Evolutionary conservation across 2,888 invertebrate genomes (phyloP).

Genomic region (Zygogramma bicolorata): DNA sequence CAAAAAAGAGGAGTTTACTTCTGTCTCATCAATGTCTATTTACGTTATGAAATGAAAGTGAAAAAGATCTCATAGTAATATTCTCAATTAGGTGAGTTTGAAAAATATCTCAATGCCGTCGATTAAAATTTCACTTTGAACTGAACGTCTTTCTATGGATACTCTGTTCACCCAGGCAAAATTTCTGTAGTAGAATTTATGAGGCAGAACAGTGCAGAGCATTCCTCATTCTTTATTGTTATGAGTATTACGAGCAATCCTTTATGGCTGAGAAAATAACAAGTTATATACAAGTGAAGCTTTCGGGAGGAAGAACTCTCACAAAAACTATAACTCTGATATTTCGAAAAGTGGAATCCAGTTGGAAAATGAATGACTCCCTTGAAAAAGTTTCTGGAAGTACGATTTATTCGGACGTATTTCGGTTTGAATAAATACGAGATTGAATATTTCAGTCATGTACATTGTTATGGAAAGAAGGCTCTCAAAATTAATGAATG

Average conservation of each 20-base stretch:
- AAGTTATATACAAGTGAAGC: not conserved
- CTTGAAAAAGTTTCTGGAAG: too few species aligned
- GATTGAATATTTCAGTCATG: too few species aligned
- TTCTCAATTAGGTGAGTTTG: too few species aligned
- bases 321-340: not conserved
- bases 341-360: not conserved
- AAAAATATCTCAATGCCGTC: too few species aligned
- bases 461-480: too few species aligned
- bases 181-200: not conserved
- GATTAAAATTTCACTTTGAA: not conserved
- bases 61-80: too few species aligned
- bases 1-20: too few species aligned
- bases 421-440: too few species aligned
- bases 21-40: too few species aligned
- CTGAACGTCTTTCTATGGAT: not conserved
- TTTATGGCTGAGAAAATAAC: not conserved
- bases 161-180: not conserved
- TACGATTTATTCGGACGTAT: too few species aligned
- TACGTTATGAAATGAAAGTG: too few species aligned
- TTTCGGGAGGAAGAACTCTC: not conserved
- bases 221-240: not conserved
- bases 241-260: not conserved
- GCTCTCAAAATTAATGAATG: too few species aligned
- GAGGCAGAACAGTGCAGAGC: not conserved
- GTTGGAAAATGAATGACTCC: not conserved